Evolutionary conservation across 2,888 invertebrate species (phyloP).

Genomic region (Digitonthophagus gazella): DNA sequence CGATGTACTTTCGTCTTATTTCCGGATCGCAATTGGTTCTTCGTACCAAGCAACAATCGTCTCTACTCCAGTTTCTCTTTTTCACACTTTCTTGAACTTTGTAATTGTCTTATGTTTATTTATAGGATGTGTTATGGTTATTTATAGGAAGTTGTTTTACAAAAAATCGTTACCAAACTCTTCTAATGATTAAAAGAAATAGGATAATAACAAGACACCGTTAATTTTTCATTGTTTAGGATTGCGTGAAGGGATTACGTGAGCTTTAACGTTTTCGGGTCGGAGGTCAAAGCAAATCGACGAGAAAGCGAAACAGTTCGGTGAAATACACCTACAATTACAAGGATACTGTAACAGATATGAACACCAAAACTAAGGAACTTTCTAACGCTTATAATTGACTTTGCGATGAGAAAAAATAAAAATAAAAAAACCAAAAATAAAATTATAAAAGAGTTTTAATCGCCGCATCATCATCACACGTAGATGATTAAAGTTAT

Average conservation of each 20-base stretch:
- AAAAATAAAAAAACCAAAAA: background rate
- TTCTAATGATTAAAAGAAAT: background rate
- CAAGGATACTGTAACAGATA: background rate
- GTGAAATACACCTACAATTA: background rate
- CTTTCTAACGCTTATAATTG: background rate
- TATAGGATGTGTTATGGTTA: background rate
- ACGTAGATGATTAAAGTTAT: no score
- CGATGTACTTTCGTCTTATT: constrained; percentile 22
- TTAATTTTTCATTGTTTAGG: background rate
- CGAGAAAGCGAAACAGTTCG: background rate
- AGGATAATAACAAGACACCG: background rate
- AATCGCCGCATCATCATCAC: no score
- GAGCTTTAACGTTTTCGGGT: background rate
- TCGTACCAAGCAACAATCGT: constrained; percentile 30
- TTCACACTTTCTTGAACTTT: constrained; percentile 41
- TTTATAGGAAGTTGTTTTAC: no score
- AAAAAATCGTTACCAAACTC: no score
- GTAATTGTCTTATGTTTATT: constrained; percentile 32
- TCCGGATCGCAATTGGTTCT: constrained; percentile 32
- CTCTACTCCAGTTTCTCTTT: constrained; percentile 33
- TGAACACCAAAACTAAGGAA: background rate
- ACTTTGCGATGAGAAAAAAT: background rate
- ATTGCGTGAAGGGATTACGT: background rate
- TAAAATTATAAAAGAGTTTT: no score
- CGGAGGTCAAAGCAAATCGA: background rate